phyloP scores from a whole-genome alignment of 2,888 invertebrate genomes.

The Caenorhabditis imperialis region DNA sequence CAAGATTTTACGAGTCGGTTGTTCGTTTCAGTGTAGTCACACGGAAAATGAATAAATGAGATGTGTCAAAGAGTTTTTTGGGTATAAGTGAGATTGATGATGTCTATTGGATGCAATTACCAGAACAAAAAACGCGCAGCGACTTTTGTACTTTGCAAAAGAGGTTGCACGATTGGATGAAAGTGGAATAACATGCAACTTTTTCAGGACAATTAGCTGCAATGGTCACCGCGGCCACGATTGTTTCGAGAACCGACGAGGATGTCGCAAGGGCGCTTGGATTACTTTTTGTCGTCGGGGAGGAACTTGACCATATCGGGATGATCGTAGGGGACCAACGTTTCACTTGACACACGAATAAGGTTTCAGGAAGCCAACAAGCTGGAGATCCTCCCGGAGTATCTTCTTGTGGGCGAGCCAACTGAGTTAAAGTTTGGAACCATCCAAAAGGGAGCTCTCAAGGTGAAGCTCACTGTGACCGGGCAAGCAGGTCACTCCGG shows the following conservation, averaged over 20 bases:
- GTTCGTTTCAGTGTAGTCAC: slow-evolving; percentile 19
- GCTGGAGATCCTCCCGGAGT: slow-evolving; percentile 68
- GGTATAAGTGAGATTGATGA: slow-evolving; percentile 46
- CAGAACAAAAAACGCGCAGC: slow-evolving; percentile 18
- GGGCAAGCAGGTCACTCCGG: slow-evolving; percentile 73
- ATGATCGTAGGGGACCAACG: slow-evolving; percentile 66
- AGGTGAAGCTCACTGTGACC: slow-evolving; percentile 59
- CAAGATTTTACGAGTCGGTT: slow-evolving; percentile 26
- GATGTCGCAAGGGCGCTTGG: slow-evolving; percentile 66
- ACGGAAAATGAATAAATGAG: slow-evolving; percentile 4
- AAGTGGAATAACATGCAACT: neutral
- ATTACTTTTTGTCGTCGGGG: slow-evolving; percentile 75
- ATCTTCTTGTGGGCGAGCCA: slow-evolving; percentile 76
- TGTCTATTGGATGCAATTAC: slow-evolving; percentile 20
- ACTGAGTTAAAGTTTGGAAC: slow-evolving; percentile 74
- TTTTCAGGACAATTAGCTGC: slow-evolving; percentile 71
- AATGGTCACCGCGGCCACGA: slow-evolving; percentile 72
- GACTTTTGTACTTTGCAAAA: slow-evolving; percentile 39
- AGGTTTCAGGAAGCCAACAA: slow-evolving; percentile 68
- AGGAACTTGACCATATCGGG: slow-evolving; percentile 75
- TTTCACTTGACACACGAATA: neutral
- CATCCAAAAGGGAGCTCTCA: slow-evolving; percentile 75
- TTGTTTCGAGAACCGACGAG: slow-evolving; percentile 57
- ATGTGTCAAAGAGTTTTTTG: slow-evolving; percentile 16
- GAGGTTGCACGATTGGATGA: neutral